Base-by-base conservation (phyloP, 2,888 invertebrate genomes). In the Agrotis puta region DNA sequence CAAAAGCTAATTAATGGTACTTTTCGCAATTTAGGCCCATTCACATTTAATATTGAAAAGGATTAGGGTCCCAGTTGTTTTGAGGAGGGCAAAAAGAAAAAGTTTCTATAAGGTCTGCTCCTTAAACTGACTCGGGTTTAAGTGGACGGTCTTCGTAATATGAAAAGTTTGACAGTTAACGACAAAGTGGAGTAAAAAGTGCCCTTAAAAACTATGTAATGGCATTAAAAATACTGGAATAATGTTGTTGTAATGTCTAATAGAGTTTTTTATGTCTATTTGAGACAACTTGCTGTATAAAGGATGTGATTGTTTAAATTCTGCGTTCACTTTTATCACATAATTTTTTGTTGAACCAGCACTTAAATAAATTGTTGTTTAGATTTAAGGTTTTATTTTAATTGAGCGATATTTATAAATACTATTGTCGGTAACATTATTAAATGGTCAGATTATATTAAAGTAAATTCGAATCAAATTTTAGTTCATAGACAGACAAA, bases 131-230 rank as follows among this genome's bases (percentile, higher is more conserved):
- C 82, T 89, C 88, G 83, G 74, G 87, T 88, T 85, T 89, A 90
- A 89, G 89, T 88, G 87, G 88, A 90, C 86, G 84, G 88, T 89
- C 87, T 85, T 85, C 83, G 87, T 92, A 90, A 92, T 92, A 92
- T 85, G 90, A 90, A 93, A 93, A 93, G 81, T 93, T 93, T 79
- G 84, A 85, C 91, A 87, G 87, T 92, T 90, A 90, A 83, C 85
- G 83, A 87, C 76, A 71, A 85, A 89, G 88, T 89, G 87, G 87
- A 85, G 84, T 85, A 87, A 88, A 89, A 92, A 92, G 85, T 88
- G 87, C 85, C 86, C 84, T 90, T 89, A 88, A 80, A 85, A 88
- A 88, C 88, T 89, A 87, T 85, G 85, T 88, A 89, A 91, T 87
- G 87, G 84, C 85, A 85, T 87, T 85, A 85, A 83, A 86, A 81